Conservation (phyloP, 2,888 invertebrate species). For the Netelia fuscicornis region DNA sequence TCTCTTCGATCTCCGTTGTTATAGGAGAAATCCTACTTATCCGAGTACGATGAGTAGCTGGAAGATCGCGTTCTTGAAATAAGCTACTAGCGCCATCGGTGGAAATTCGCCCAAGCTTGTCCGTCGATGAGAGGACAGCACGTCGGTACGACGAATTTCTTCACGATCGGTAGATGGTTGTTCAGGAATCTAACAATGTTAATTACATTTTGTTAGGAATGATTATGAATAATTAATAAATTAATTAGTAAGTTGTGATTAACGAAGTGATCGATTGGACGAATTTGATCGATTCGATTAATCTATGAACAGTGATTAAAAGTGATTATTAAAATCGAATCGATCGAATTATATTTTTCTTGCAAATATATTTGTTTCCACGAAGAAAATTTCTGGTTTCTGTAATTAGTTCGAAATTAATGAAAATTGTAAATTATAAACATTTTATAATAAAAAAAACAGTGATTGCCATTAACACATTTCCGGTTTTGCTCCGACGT, state of each 20-base stretch:
- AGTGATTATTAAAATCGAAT: too few relatives aligned
- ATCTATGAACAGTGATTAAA: too few relatives aligned
- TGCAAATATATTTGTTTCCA: too few relatives aligned
- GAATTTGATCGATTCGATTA: too few relatives aligned
- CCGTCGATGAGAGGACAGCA: neutral
- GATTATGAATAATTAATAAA: neutral
- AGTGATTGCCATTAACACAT: too few relatives aligned
- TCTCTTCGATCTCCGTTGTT: constrained; percentile 47
- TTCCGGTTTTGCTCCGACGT: neutral
- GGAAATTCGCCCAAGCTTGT: constrained; percentile 1
- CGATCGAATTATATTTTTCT: too few relatives aligned
- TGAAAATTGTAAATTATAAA: too few relatives aligned
- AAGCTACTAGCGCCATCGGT: constrained; percentile 33
- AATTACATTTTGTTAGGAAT: neutral
- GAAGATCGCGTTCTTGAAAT: constrained; percentile 22
- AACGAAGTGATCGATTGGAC: too few relatives aligned
- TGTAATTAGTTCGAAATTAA: too few relatives aligned
- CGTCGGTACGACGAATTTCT: constrained; percentile 17
- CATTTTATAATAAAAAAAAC: too few relatives aligned
- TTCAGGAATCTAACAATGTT: neutral
- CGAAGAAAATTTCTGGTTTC: too few relatives aligned
- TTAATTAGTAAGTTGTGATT: too few relatives aligned
- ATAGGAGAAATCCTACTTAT: constrained; percentile 38
- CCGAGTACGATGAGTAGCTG: neutral
- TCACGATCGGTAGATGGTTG: constrained; percentile 18